Base-by-base conservation (phyloP, 1,140 invertebrate genomes). In the Micrasema longulum region DNA sequence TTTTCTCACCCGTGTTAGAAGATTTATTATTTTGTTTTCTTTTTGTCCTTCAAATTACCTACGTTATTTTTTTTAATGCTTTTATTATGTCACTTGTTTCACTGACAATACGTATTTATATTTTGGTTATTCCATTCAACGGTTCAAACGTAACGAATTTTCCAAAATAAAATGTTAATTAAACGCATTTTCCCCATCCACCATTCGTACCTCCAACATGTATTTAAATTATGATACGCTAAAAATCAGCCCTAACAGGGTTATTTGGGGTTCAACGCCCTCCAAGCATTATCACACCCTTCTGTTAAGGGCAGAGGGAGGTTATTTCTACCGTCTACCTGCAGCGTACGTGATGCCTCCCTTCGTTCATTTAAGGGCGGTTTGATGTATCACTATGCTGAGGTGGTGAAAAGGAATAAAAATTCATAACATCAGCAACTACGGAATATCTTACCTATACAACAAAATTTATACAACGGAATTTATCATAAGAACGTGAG, bases 211-310 rank as follows among this genome's bases (percentile, higher is more conserved):
- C 62, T 18, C 18, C 45, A 20, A 31, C 64, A 67, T 60, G 71
- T 67, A 67, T 72, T 72, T 48, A 72, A 73, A 73, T 73, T 69
- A 60, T 73, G 71, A 73, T 73, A 73, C 71, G 66, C 71, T 53
- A 73, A 73, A 73, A 73, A 73, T 73, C 71, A 73, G 57, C 71
- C 71, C 71, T 63, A 73, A 73, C 71, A 72, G 52, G 71, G 57
- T 73, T 68, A 73, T 73, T 68, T 22, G 65, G 57, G 53, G 71
- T 66, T 73, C 71, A 64, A 63, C 65, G 65, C 71, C 64, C 71
- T 73, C 23, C 41, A 18, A 67, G 71, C 23, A 65, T 66, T 72
- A 67, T 72, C 41, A 57, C 43, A 67, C 50, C 52, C 71, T 60
- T 38, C 35, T 18, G 36, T 18, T 63, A 43, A 63, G 57, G 57